These are phyloP conservation scores for Xylota segnis DNA, from an alignment of 2,888 invertebrate species.

Conservation along the genomic window DNA sequence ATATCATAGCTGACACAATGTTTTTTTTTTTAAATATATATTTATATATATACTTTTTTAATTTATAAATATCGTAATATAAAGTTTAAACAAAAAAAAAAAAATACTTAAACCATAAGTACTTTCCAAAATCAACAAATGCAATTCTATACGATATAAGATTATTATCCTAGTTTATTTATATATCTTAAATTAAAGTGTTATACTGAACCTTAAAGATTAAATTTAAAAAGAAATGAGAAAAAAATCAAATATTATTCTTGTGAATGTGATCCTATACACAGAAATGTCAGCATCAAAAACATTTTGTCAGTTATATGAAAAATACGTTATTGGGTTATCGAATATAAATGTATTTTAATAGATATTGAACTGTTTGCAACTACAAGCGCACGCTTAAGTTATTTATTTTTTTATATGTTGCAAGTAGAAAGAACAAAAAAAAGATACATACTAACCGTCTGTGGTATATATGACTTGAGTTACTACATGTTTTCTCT, in stretches of 20 bases:
- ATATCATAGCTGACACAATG: slow-evolving; percentile 85
- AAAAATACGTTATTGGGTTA: slow-evolving; percentile 46
- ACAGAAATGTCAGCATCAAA: slow-evolving; percentile 83
- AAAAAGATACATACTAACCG: slow-evolving; percentile 70
- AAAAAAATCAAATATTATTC: slow-evolving; percentile 46
- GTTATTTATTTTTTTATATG: slow-evolving; percentile 70
- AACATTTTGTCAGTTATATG: slow-evolving; percentile 85
- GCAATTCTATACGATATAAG: slow-evolving; percentile 71
- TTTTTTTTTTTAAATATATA: slow-evolving; percentile 80
- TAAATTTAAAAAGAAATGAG: slow-evolving; percentile 1
- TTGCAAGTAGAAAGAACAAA: slow-evolving; percentile 68
- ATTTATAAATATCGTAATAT: slow-evolving; percentile 78
- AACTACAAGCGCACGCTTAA: slow-evolving; percentile 75
- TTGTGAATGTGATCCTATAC: slow-evolving; percentile 60
- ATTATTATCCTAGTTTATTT: slow-evolving; percentile 36
- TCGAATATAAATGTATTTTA: slow-evolving; percentile 42
- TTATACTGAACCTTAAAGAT: slow-evolving; percentile 11
- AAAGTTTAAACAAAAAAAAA: slow-evolving; percentile 71
- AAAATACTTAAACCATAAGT: slow-evolving; percentile 46
- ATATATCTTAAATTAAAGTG: slow-evolving; percentile 37
- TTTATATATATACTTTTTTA: slow-evolving; percentile 72
- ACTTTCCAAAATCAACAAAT: slow-evolving; percentile 69
- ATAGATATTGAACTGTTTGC: slow-evolving; percentile 64
- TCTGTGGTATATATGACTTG: slow-evolving; percentile 62
- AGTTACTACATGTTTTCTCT: slow-evolving; percentile 67